Evolutionary conservation across 2,888 invertebrate species (phyloP), one percentile per base, ranked within the genome.

Genomic region (Ochropleura leucogaster): DNA sequence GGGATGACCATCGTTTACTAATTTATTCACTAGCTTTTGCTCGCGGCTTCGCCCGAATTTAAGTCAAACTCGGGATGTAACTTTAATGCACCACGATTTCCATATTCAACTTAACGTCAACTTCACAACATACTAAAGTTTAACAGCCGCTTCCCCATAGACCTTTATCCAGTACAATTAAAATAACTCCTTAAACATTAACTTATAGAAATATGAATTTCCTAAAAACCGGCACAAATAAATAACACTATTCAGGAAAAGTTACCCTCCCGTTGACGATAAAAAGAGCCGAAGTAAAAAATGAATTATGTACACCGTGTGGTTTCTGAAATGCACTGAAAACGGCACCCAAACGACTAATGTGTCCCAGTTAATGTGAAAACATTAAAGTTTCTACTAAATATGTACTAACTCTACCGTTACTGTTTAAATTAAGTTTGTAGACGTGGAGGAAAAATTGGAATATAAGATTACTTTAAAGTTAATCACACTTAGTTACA

Each of bases 271-370:
- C 55, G 74, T 57, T 69, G 74, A 72, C 80, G 59, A 79, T 77
- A 80, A 83, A 85, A 75, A 75, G 49, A 53, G 55, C 20, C 42
- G 49, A 84, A 72, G 66, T 69, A 77, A 84, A 84, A 79, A 69
- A 85, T 83, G 65, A 82, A 77, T 70, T 79, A 77, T 73, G 64
- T 68, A 68, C 46, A 77, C 59, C 51, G 59, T 51, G 72, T 62
- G 77, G 42, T 30, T 66, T 63, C 68, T 74, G 51, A 69, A 83
- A 77, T 77, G 77, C 79, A 70, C 47, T 68, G 82, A 59, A 77
- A 82, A 85, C 64, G 77, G 74, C 74, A 79, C 85, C 82, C 84
- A 65, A 68, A 76, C 71, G 84, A 62, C 46, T 73, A 84, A 82
- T 85, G 74, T 73, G 69, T 85, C 57, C 65, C 57, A 66, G 65